These are phyloP conservation scores for Charina bottae DNA, from an alignment of 2,113 vertebrate species.

Conservation along the genomic window DNA sequence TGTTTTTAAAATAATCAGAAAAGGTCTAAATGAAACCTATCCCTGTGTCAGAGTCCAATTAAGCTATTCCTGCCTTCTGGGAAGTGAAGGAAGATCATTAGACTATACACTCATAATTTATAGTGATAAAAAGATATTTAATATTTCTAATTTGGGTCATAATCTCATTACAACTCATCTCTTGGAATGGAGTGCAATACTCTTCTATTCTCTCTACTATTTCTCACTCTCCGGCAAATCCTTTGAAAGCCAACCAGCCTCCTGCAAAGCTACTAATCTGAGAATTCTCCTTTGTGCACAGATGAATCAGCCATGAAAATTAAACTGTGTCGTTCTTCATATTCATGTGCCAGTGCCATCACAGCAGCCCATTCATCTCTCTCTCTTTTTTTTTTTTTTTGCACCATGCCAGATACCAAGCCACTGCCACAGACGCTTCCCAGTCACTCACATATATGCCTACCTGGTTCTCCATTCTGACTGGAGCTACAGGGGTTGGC, in stretches of 20 bases:
- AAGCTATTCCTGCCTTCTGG: constrained; percentile 20
- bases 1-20: constrained; percentile 33
- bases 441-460: too few species aligned
- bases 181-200: neutral
- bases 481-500: neutral
- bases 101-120: constrained; percentile 23
- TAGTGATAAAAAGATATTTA: constrained; percentile 26
- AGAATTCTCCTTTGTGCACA: constrained; percentile 25
- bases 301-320: constrained; percentile 36
- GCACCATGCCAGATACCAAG: neutral
- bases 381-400: too few species aligned
- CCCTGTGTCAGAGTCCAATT: constrained; percentile 23
- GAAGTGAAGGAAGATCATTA: neutral
- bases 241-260: constrained; percentile 23
- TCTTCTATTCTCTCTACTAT: neutral
- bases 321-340: constrained; percentile 18
- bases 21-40: constrained; percentile 22
- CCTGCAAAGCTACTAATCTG: constrained; percentile 24
- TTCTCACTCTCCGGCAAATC: neutral
- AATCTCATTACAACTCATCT: constrained; percentile 30
- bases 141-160: constrained; percentile 28
- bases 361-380: neutral
- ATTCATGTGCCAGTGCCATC: constrained; percentile 22
- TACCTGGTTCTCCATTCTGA: too few species aligned
- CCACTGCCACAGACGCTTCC: neutral